Evolutionary conservation across 2,797 vertebrate species (phyloP).

Genomic region (Petrocephalus sullivani): DNA sequence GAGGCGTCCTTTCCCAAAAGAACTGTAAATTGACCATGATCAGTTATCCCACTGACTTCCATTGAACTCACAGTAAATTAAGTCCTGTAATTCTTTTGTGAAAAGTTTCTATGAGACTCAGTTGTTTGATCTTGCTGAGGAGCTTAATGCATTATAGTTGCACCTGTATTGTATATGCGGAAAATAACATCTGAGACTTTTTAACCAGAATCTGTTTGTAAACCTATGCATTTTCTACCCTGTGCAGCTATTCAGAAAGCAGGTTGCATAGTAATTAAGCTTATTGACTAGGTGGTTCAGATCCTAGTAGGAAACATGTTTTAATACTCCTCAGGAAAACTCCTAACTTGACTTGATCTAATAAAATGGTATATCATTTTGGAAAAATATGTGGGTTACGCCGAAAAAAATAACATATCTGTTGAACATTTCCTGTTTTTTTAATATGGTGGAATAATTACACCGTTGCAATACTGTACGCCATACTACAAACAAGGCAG

Average conservation of each 20-base stretch:
- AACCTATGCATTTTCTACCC: not conserved
- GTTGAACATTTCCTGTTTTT: not conserved
- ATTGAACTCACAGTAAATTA: not conserved
- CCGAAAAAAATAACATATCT: not conserved
- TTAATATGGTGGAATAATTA: not conserved
- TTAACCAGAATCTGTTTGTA: not conserved
- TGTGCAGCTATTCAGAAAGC: not conserved
- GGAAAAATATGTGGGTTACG: not conserved
- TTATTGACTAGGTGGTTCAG: not conserved
- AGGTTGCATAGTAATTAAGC: not conserved
- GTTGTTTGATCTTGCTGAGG: not conserved
- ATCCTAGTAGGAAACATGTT: not conserved
- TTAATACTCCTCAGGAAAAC: not conserved
- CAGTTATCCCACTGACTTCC: not conserved
- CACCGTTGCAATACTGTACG: too few species aligned
- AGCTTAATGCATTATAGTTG: too few species aligned
- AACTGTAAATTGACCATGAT: not conserved
- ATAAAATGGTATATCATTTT: not conserved
- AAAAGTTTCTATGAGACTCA: not conserved
- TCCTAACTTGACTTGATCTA: not conserved
- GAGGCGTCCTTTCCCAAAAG: not conserved
- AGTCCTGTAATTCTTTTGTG: not conserved
- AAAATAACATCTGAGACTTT: not conserved
- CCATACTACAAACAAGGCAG: not conserved
- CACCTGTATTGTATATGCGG: not conserved